phyloP scores from a whole-genome alignment of 2,888 invertebrate species.

The Crocallis elinguaria region DNA sequence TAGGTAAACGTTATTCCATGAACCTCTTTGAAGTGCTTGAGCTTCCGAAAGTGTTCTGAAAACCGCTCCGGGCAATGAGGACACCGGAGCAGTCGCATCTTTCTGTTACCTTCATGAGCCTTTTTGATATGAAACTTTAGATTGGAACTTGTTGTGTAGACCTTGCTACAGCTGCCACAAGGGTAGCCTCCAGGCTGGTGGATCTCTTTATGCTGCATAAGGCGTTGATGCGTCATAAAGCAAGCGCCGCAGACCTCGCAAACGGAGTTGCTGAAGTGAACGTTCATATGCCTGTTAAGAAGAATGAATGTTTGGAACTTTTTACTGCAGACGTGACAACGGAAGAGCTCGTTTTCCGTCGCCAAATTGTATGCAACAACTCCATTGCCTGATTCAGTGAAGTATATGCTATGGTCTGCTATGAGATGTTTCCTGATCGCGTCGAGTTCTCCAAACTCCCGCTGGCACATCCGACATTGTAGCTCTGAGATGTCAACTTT shows the following conservation, averaged over 20 bases:
- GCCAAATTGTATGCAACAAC: conserved; percentile 62
- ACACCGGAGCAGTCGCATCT: conserved; percentile 62
- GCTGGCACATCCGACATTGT: conserved; percentile 60
- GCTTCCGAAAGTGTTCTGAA: conserved; percentile 64
- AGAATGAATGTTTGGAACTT: conserved; percentile 67
- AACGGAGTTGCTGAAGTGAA: conserved; percentile 69
- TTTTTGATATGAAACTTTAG: conserved; percentile 67
- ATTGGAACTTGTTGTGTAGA: conserved; percentile 74
- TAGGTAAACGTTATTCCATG: conserved; percentile 66
- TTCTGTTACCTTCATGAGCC: conserved; percentile 59
- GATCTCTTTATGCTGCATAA: conserved; percentile 68
- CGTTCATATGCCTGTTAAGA: conserved; percentile 72
- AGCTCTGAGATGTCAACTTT: conserved; percentile 69
- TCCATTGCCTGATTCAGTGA: conserved; percentile 65
- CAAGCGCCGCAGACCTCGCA: conserved; percentile 71
- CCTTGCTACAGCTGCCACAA: conserved; percentile 72
- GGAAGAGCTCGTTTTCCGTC: conserved; percentile 55
- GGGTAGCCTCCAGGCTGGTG: conserved; percentile 66
- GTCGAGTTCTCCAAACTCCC: conserved; percentile 50
- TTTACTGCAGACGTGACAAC: conserved; percentile 64
- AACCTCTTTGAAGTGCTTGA: conserved; percentile 68
- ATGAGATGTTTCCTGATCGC: conserved; percentile 55
- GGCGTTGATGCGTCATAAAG: conserved; percentile 66
- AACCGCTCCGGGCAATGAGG: conserved; percentile 67
- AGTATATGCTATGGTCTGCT: conserved; percentile 50